phyloP scores from a whole-genome alignment of 2,113 vertebrate species.

The Porphyrio hochstetteri region DNA sequence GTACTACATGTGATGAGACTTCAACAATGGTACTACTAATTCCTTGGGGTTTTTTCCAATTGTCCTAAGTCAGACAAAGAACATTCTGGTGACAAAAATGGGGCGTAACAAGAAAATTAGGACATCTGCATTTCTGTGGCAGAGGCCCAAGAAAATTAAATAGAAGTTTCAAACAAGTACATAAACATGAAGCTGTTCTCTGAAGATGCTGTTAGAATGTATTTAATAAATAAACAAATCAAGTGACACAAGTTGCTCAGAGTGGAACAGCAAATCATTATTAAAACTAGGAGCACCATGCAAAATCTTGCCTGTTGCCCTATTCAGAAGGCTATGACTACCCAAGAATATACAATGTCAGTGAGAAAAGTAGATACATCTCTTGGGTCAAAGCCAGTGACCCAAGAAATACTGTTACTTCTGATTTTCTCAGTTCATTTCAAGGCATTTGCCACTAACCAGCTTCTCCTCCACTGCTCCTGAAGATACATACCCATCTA shows the following conservation, averaged over 20 bases:
- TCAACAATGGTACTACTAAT: not conserved
- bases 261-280: not conserved
- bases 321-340: not conserved
- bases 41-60: not conserved
- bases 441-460: not conserved
- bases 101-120: not conserved
- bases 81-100: not conserved
- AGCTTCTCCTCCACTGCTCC: not conserved
- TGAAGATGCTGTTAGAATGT: not conserved
- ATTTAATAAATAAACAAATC: not conserved
- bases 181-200: not conserved
- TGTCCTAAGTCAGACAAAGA: not conserved
- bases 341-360: not conserved
- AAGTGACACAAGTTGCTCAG: not conserved
- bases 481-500: not conserved
- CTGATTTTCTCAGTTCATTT: not conserved
- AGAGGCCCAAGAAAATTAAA: not conserved
- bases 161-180: not conserved
- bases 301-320: not conserved
- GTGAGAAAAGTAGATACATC: not conserved
- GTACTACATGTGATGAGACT: not conserved
- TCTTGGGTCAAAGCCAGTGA: not conserved
- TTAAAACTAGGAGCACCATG: not conserved
- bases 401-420: not conserved
- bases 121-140: slow-evolving; percentile 11